These are phyloP conservation scores for Andrena bicolor DNA, from an alignment of 2,888 invertebrate species.

Conservation along the genomic window DNA sequence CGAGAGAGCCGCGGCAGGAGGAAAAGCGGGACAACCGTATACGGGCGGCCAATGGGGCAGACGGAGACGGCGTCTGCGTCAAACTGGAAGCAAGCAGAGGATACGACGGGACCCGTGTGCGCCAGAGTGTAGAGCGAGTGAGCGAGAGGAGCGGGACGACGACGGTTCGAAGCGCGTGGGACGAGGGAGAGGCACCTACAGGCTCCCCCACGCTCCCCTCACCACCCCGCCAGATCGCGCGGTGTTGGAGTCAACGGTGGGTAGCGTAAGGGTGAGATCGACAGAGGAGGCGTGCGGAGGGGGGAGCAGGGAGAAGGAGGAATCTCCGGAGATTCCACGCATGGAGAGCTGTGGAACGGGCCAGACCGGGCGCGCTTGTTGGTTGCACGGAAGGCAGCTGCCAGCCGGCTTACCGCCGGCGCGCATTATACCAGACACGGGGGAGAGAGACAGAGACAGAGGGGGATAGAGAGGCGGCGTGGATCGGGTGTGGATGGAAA, in stretches of 20 bases:
- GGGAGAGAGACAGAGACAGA: slow-evolving; percentile 41
- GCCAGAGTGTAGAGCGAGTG: slow-evolving; percentile 8
- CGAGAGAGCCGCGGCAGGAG: slow-evolving; percentile 33
- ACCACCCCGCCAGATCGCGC: slow-evolving; percentile 35
- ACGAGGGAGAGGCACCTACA: slow-evolving; percentile 52
- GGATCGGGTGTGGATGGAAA: slow-evolving; percentile 33
- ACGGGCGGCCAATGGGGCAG: slow-evolving; percentile 48
- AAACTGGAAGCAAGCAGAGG: slow-evolving; percentile 50
- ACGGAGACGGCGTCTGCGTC: slow-evolving; percentile 58
- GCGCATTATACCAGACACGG: slow-evolving; percentile 68
- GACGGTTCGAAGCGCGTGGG: slow-evolving; percentile 30
- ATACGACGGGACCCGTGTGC: slow-evolving; percentile 36
- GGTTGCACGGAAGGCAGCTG: slow-evolving; percentile 84
- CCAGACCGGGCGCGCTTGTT: slow-evolving; percentile 77
- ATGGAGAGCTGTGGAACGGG: slow-evolving; percentile 79
- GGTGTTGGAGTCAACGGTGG: slow-evolving; percentile 59
- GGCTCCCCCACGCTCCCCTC: too few species aligned
- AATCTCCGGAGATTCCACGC: slow-evolving; percentile 82
- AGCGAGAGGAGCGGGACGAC: slow-evolving; percentile 9
- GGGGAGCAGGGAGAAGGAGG: slow-evolving; percentile 72
- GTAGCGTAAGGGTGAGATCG: slow-evolving; percentile 59
- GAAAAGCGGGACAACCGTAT: slow-evolving; percentile 39
- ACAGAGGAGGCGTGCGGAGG: slow-evolving; percentile 31
- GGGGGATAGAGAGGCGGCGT: slow-evolving; percentile 40
- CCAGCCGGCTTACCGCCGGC: slow-evolving; percentile 82